Evolutionary conservation across 2,797 vertebrate species (phyloP).

Genomic region (Spondyliosoma cantharus): DNA sequence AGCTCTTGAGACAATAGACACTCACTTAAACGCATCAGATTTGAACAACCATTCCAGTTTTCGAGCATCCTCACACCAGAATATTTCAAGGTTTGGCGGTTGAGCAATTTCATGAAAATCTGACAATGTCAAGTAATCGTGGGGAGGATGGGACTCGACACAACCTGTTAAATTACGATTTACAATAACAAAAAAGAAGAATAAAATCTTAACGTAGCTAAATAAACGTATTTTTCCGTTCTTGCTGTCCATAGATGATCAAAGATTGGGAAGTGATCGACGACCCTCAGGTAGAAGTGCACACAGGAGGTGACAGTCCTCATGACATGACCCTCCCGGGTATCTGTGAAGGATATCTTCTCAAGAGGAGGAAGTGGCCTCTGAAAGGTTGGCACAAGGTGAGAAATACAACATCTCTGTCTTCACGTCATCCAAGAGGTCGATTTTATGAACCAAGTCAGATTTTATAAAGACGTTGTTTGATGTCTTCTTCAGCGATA

Average conservation of each 20-base stretch:
- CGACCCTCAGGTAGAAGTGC: conserved; percentile 78
- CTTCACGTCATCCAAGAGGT: too few relatives aligned
- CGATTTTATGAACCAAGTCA: neutral
- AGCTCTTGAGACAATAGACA: too few relatives aligned
- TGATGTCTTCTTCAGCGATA: conserved; percentile 85
- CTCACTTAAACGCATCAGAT: too few relatives aligned
- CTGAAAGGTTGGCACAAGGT: conserved; percentile 99
- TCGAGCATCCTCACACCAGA: too few relatives aligned
- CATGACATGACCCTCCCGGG: conserved; percentile 76
- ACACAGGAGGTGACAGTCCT: conserved; percentile 64
- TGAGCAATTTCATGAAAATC: too few relatives aligned
- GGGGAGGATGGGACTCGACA: too few relatives aligned
- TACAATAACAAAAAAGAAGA: too few relatives aligned
- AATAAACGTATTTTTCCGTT: neutral
- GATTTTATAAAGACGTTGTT: neutral
- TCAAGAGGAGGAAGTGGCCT: conserved; percentile 97
- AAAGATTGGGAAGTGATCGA: conserved; percentile 96
- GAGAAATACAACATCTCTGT: conserved; percentile 3
- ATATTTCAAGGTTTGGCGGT: too few relatives aligned
- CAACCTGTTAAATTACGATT: too few relatives aligned
- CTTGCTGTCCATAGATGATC: conserved; percentile 77
- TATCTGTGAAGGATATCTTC: conserved; percentile 92
- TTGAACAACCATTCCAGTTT: too few relatives aligned
- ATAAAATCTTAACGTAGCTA: too few relatives aligned
- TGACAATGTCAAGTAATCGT: too few relatives aligned